Evolutionary conservation across 2,888 invertebrate genomes (phyloP).

Genomic region (Brachycybe producta): DNA sequence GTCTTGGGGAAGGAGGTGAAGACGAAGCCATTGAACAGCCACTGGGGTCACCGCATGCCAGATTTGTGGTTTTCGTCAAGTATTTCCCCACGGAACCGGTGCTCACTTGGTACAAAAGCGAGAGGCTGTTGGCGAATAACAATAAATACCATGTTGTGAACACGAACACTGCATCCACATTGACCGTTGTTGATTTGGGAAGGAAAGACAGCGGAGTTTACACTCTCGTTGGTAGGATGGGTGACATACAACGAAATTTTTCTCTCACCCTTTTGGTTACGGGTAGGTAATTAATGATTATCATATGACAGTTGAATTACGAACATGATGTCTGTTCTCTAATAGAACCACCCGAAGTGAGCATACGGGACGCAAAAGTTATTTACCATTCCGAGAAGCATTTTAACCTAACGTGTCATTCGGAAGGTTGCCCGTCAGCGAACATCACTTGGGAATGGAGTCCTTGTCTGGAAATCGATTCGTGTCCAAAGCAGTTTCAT

Average conservation of each 20-base stretch:
- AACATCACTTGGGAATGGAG: constrained; percentile 9
- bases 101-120: constrained; percentile 5
- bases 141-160: constrained; percentile 3
- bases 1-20: neutral
- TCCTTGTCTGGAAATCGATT: neutral
- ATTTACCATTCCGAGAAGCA: neutral
- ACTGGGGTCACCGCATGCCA: neutral
- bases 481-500: neutral
- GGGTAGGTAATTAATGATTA: too few species aligned
- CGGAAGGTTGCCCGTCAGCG: neutral
- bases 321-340: too few species aligned
- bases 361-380: neutral
- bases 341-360: neutral
- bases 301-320: too few species aligned
- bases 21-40: neutral
- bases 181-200: neutral
- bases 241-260: neutral
- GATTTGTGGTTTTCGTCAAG: neutral
- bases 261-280: constrained; percentile 3
- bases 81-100: constrained; percentile 1
- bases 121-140: neutral
- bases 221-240: neutral
- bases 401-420: constrained; percentile 5
- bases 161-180: neutral
- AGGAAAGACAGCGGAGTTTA: neutral